Evolutionary conservation across 2,113 vertebrate species (phyloP).

Genomic region (Falcunculus frontatus): DNA sequence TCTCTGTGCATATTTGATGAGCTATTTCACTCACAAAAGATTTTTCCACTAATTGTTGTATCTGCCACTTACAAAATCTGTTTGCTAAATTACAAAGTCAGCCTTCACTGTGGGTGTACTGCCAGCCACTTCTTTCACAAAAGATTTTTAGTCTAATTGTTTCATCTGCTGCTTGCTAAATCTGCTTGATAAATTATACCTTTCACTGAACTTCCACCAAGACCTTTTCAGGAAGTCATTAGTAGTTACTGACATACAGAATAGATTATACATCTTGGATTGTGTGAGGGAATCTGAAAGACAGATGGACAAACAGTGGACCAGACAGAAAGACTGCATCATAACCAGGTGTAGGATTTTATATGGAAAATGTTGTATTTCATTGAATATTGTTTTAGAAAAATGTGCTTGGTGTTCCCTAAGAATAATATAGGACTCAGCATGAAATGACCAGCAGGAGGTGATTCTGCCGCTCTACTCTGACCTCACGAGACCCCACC

Average conservation of each 20-base stretch:
- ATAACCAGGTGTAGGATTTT: neutral
- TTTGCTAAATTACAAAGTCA: conserved; percentile 71
- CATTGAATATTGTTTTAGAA: neutral
- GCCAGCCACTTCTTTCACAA: conserved; percentile 51
- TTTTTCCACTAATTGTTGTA: conserved; percentile 65
- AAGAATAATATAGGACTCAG: neutral
- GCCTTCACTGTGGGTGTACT: conserved; percentile 9
- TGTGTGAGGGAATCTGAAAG: neutral
- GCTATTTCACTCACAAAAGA: conserved; percentile 56
- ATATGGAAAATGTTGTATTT: neutral
- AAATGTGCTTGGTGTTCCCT: neutral
- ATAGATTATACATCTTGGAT: neutral
- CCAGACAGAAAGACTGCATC: neutral
- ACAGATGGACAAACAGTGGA: neutral
- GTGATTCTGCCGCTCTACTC: neutral
- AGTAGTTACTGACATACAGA: conserved; percentile 46
- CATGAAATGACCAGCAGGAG: neutral
- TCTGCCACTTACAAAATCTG: conserved; percentile 66
- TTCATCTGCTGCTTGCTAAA: conserved; percentile 71
- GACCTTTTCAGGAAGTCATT: conserved; percentile 63
- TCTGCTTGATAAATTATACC: conserved; percentile 71
- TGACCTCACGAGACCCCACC: no score
- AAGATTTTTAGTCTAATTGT: conserved; percentile 68
- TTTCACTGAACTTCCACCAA: conserved; percentile 62
- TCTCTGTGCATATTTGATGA: conserved; percentile 32